Evolutionary conservation across 2,888 invertebrate species (phyloP).

Genomic region (Plutella xylostella): DNA sequence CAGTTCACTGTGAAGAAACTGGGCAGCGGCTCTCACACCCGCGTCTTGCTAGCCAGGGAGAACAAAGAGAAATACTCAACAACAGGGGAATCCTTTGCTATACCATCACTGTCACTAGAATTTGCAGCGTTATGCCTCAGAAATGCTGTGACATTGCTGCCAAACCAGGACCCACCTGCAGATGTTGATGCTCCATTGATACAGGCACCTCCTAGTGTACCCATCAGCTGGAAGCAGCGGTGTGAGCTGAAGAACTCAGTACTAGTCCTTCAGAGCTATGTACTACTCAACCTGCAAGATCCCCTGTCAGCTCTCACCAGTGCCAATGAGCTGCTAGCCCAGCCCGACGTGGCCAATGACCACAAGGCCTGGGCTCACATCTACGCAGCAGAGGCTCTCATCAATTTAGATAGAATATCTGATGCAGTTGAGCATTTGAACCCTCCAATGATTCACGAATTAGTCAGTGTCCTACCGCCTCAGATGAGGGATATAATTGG

Average conservation of each 20-base stretch:
- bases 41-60: slow-evolving; percentile 47
- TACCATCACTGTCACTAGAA: slow-evolving; percentile 88
- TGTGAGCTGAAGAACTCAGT: slow-evolving; percentile 74
- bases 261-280: slow-evolving; percentile 85
- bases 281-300: slow-evolving; percentile 86
- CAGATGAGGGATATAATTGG: slow-evolving; percentile 60
- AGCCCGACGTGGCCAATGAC: slow-evolving; percentile 68
- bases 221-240: slow-evolving; percentile 71
- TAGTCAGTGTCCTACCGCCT: slow-evolving; percentile 51
- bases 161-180: slow-evolving; percentile 59
- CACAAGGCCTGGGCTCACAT: slow-evolving; percentile 85
- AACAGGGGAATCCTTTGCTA: slow-evolving; percentile 81
- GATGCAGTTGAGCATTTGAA: slow-evolving; percentile 89
- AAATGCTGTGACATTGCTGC: slow-evolving; percentile 82
- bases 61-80: slow-evolving; percentile 50
- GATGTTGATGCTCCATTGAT: slow-evolving; percentile 40
- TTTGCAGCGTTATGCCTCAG: slow-evolving; percentile 90
- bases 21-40: slow-evolving; percentile 57
- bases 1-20: slow-evolving; percentile 55
- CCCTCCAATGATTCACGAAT: slow-evolving; percentile 74
- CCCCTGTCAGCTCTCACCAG: slow-evolving; percentile 82
- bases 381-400: slow-evolving; percentile 90
- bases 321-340: slow-evolving; percentile 78
- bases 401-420: slow-evolving; percentile 82
- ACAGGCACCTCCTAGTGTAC: slow-evolving; percentile 72